Conservation (phyloP, 2,888 invertebrate genomes). For the Crematogaster levior region DNA sequence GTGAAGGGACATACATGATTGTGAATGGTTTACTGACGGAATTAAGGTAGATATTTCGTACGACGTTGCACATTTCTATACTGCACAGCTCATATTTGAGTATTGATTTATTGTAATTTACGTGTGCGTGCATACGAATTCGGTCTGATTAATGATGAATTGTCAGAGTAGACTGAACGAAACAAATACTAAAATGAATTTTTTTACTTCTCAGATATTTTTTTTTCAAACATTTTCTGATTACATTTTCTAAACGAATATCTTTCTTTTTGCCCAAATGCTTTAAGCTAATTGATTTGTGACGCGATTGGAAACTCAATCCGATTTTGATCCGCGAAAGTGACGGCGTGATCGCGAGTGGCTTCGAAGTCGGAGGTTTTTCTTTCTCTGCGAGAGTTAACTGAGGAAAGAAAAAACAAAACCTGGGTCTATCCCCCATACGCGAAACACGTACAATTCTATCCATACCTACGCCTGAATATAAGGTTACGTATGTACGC, state of each 20-base stretch:
- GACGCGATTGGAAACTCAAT: background rate
- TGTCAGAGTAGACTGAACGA: background rate
- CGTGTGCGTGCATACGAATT: slow-evolving; percentile 3
- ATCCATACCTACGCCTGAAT: slow-evolving; percentile 36
- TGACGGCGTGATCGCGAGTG: background rate
- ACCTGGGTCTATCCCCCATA: background rate
- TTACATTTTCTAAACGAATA: background rate
- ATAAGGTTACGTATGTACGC: slow-evolving; percentile 54
- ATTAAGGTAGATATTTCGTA: slow-evolving; percentile 35
- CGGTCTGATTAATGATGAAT: slow-evolving; percentile 5
- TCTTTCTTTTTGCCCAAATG: background rate
- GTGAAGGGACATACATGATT: slow-evolving; percentile 6
- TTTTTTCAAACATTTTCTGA: background rate
- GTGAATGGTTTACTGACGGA: slow-evolving; percentile 14
- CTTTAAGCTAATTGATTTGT: background rate
- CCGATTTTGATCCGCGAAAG: background rate
- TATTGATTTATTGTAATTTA: slow-evolving; percentile 27
- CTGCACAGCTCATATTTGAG: background rate
- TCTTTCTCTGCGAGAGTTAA: slow-evolving; percentile 68
- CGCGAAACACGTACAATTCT: slow-evolving; percentile 54
- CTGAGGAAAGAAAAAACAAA: slow-evolving; percentile 34
- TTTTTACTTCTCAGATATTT: background rate
- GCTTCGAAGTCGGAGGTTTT: slow-evolving; percentile 5
- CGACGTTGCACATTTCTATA: slow-evolving; percentile 18
- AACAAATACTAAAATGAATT: background rate